Evolutionary conservation across 2,888 invertebrate species (phyloP).

Genomic region (Temnothorax ravouxi): DNA sequence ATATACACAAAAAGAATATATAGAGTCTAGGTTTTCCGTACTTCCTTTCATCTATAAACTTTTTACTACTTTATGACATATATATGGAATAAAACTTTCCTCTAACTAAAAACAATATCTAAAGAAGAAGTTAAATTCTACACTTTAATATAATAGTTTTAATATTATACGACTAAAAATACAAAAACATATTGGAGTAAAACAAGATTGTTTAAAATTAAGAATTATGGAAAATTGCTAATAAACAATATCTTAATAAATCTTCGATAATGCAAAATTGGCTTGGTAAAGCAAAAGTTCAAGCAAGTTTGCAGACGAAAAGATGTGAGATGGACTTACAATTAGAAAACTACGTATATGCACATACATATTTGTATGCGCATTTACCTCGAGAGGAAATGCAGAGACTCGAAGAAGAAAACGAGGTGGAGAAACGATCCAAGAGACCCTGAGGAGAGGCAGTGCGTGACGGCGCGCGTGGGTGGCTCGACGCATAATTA

Average conservation of each 20-base stretch:
- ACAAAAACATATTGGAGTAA: not conserved
- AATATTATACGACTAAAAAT: not conserved
- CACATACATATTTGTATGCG: not conserved
- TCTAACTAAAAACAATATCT: not conserved
- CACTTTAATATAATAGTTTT: not conserved
- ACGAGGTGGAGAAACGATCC: constrained; percentile 15
- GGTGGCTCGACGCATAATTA: constrained; percentile 77
- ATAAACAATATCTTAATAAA: constrained; percentile 7
- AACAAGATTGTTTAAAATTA: not conserved
- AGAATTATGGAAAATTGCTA: not conserved
- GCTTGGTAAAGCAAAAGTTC: not conserved
- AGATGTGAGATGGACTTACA: not conserved
- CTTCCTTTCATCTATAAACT: not conserved
- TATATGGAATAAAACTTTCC: not conserved
- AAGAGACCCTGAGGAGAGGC: constrained; percentile 19
- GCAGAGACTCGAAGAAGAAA: constrained; percentile 12
- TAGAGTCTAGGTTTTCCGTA: not conserved
- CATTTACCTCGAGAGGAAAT: not conserved
- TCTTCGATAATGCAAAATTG: not conserved
- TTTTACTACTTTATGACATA: not conserved
- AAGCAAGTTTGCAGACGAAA: not conserved
- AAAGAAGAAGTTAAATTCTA: not conserved
- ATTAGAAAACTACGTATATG: not conserved
- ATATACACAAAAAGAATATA: not conserved
- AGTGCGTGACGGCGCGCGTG: constrained; percentile 70